Base-by-base conservation (phyloP, 35 echinoderm and acorn worm genomes). In the Hemicentrotus pulcherrimus region DNA sequence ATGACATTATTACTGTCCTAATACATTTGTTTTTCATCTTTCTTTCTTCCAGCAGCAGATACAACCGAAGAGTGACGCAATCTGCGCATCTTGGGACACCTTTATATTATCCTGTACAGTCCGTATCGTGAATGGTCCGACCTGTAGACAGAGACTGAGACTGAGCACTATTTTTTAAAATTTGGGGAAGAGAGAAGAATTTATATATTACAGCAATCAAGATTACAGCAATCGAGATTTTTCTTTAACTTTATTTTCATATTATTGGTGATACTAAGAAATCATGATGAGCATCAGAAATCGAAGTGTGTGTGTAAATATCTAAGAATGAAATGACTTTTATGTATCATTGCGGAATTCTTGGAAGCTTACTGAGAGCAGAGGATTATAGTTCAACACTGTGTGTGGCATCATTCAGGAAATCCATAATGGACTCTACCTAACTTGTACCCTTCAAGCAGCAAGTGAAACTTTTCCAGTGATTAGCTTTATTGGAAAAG, bases 201-300 rank as follows among this genome's bases (percentile, higher is more conserved):
- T 78, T 78, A n/a, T 78, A 78, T 78, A 78, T 78, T 78, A 78
- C 65, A 78, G 65, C 65, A 78, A 78, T 78, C 65, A 78, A 78
- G 65, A 78, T 78, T 15, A 18, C 19, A 78, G 65, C 35, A 41
- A 41, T 41, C 35, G 0, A 78, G 28, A 78, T 28, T 28, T 78
- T 78, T 78, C 65, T 78, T 78, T 78, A 78, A 28, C 65, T 78
- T 78, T 78, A 78, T 78, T 78, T 78, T 78, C 65, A 78, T 78
- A 78, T 78, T 78, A 78, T 78, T 78, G 65, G 65, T 78, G 65
- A 78, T 78, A 78, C 19, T n/a, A n/a, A 22, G 65, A 78, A 78
- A 78, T 78, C 65, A 78, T 78, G 65, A 78, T 28, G 65, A 78
- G 65, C 65, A 78, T 22, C 65, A n/a, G 65, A 78, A 78, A 78